These are phyloP conservation scores for Peromyscus polionotus DNA, from an alignment of 2,113 vertebrate genomes.

Conservation along the genomic window DNA sequence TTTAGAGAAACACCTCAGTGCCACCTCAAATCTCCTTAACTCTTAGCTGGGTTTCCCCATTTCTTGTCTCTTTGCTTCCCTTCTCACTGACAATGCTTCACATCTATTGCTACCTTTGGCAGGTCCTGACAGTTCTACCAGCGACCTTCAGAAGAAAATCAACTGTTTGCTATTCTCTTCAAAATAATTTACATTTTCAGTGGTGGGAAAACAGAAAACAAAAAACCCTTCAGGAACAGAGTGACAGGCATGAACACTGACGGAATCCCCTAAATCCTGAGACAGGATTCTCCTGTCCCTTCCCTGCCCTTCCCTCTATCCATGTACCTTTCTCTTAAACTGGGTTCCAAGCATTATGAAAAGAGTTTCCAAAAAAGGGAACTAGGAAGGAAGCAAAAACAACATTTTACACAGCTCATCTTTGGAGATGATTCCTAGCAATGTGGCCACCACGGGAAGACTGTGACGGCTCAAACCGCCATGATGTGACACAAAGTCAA, in stretches of 20 bases:
- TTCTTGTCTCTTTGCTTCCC: not conserved
- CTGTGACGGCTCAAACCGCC: not conserved
- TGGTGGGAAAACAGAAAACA: not conserved
- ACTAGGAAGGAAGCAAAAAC: not conserved
- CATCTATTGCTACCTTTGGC: not conserved
- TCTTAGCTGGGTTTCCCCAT: not conserved
- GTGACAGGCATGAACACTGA: not conserved
- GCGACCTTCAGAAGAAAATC: slow-evolving; percentile 22
- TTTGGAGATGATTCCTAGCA: not conserved
- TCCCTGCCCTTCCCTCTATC: not conserved
- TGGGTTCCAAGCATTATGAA: not conserved
- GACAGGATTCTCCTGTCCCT: not conserved
- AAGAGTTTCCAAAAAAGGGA: not conserved
- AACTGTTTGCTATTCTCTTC: not conserved
- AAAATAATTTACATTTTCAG: slow-evolving; percentile 28
- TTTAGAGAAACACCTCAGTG: not conserved
- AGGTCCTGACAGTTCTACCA: not conserved
- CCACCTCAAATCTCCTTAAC: not conserved
- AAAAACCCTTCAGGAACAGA: not conserved
- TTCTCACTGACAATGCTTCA: not conserved
- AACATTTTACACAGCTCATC: not conserved
- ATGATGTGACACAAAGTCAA: not conserved
- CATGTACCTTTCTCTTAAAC: not conserved
- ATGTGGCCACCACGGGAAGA: not conserved
- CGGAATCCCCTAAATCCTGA: not conserved